Percentiles rank a stretch among this genome's conserved stretches.
phyloP scores from a whole-genome alignment of 2,888 invertebrate species.

The Pharmacophagus antenor region DNA sequence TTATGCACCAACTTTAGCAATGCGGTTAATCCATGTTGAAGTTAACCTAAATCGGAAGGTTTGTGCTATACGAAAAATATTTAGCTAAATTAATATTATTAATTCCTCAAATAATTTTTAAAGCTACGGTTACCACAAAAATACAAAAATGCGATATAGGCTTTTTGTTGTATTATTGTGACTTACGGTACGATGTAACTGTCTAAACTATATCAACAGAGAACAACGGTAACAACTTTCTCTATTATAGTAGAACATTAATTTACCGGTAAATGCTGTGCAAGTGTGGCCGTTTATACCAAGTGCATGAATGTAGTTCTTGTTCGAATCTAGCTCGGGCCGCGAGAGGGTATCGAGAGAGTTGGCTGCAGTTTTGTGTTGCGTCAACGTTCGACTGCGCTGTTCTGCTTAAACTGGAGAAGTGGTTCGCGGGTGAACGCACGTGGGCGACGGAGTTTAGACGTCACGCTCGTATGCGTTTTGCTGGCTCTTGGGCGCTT shows the following conservation, averaged over 20 bases:
- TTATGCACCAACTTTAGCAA: constrained; percentile 23
- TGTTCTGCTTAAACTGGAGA: constrained; percentile 23
- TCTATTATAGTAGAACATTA: constrained; percentile 12
- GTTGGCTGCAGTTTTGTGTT: constrained; percentile 19
- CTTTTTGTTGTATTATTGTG: background rate
- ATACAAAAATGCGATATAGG: background rate
- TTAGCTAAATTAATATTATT: too few relatives aligned
- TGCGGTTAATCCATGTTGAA: constrained; percentile 5
- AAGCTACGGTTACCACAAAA: too few relatives aligned
- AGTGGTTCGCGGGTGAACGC: constrained; percentile 24
- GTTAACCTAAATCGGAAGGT: background rate
- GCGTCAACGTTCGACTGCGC: constrained; percentile 21
- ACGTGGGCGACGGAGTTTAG: constrained; percentile 16
- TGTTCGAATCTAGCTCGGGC: constrained; percentile 11
- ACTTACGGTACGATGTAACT: constrained; percentile 1
- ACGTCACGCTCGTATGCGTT: constrained; percentile 23
- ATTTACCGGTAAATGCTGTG: constrained; percentile 14
- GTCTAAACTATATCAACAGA: constrained; percentile 11
- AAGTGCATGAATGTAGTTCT: constrained; percentile 22
- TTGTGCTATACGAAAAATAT: background rate
- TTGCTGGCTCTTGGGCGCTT: constrained; percentile 15
- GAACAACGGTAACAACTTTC: constrained; percentile 16
- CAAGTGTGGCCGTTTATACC: constrained; percentile 15
- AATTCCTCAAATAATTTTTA: too few relatives aligned
- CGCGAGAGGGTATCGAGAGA: constrained; percentile 28